Base-by-base conservation (phyloP, 1,140 invertebrate species). In the Drosophila nannoptera region DNA sequence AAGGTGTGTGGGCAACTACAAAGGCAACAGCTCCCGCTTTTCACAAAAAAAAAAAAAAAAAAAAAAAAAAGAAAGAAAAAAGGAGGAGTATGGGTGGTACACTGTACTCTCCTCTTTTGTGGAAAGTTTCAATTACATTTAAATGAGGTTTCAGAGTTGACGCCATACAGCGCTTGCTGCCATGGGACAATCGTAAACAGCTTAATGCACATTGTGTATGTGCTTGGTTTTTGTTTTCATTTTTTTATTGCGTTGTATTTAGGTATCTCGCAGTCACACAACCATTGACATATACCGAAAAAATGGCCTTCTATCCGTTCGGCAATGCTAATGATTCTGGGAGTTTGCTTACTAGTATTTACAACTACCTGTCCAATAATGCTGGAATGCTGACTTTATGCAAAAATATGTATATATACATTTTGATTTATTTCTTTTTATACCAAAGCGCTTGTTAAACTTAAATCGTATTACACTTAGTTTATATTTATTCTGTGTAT, bases 251-350 rank as follows among this genome's bases (percentile, higher is more conserved):
- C 68, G 54, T 74, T 70, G 48, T 65, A 59, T 72, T 52, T 72
- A 87, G 96, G 49, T 97, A 97, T 90, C 91, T 95, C 54, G 95
- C 96, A n/a, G 95, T 97, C 38, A 96, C 95, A 46, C 93, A 95
- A 78, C 95, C 95, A 0, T 88, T 97, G 53, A 93, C 94, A 68
- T 96, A 97, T 90, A 95, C 95, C 32, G n/a, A 92, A 94, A 69
- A 92, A 93, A 84, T 90, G 95, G 58, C 91, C 95, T 33, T 95
- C 94, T 9, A 95, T 95, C 89, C 92, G 95, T 75, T 90, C 96
- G 55, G 94, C 95, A 0, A 91, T 94, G 8, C 90, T 93, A 29
- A 95, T 96, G 93, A 96, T 97, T 45, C 91, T 95, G 8, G 92
- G 93, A 35, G 96, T 97, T 0, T 97, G 96, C 96, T 88, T 95